Conservation (phyloP, 2,797 vertebrate genomes). For the Microctenopoma stevenorrisi region DNA sequence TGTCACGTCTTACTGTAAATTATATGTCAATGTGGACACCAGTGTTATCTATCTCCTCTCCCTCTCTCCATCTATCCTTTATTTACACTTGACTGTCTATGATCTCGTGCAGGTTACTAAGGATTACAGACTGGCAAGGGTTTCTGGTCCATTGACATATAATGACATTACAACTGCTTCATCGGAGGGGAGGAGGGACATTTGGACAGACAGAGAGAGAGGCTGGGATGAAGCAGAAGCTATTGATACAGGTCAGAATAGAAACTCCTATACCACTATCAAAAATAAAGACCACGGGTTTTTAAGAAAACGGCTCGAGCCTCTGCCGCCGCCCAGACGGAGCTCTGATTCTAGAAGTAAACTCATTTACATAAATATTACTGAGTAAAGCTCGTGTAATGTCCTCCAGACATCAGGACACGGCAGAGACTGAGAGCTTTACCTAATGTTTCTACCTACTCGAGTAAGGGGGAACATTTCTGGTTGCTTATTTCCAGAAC, state of each 20-base stretch:
- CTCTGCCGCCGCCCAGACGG: too few species aligned
- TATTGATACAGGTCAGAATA: slow-evolving; percentile 89
- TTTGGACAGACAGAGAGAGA: slow-evolving; percentile 88
- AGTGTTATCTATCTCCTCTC: slow-evolving; percentile 67
- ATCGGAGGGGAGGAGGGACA: slow-evolving; percentile 87
- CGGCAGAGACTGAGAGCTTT: neutral
- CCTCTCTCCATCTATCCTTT: slow-evolving; percentile 64
- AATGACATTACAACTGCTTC: slow-evolving; percentile 87
- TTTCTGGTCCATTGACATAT: slow-evolving; percentile 89
- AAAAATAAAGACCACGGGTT: slow-evolving; percentile 18
- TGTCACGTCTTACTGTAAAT: slow-evolving; percentile 77
- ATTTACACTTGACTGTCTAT: slow-evolving; percentile 84
- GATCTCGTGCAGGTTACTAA: slow-evolving; percentile 88
- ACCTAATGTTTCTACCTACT: too few species aligned
- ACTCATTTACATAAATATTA: neutral
- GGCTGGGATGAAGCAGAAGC: slow-evolving; percentile 87
- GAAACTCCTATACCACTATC: slow-evolving; percentile 72
- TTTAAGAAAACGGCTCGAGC: too few species aligned
- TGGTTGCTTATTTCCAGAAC: slow-evolving; percentile 27
- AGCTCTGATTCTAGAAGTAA: slow-evolving; percentile 13
- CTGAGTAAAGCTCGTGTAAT: neutral
- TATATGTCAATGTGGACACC: slow-evolving; percentile 83
- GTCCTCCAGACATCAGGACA: neutral
- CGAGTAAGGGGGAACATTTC: neutral
- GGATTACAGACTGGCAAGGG: slow-evolving; percentile 88